Evolutionary conservation across 2,797 vertebrate species (phyloP).

Genomic region (Taenioides sp.): DNA sequence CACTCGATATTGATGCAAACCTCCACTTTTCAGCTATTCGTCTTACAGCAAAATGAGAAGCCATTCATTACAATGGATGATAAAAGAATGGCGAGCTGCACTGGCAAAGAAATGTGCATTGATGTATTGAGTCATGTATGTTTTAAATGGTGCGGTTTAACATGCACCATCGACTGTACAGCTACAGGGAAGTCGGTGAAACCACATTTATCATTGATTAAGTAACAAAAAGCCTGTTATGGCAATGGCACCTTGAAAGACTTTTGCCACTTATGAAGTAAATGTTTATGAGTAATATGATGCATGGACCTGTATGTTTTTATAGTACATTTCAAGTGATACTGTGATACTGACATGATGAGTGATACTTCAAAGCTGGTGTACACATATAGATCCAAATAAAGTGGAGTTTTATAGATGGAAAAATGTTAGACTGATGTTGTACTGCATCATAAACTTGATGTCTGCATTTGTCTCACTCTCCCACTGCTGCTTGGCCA

Average conservation of each 20-base stretch:
- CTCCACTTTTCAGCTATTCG: constrained; percentile 22
- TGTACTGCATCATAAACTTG: not conserved
- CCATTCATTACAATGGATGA: constrained; percentile 26
- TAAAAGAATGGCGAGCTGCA: constrained; percentile 7
- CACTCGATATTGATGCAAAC: constrained; percentile 31
- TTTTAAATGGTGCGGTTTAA: not conserved
- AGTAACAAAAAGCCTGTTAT: not conserved
- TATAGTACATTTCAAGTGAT: constrained; percentile 3
- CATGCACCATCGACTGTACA: constrained; percentile 7
- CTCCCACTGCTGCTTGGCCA: not conserved
- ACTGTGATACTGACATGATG: too few relatives aligned
- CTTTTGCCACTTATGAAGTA: not conserved
- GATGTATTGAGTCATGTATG: constrained; percentile 8
- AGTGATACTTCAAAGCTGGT: not conserved
- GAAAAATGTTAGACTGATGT: not conserved
- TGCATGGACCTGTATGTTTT: constrained; percentile 13
- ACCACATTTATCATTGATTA: constrained; percentile 13
- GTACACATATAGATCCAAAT: not conserved
- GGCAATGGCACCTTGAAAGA: not conserved
- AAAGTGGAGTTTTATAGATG: not conserved
- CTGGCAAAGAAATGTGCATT: constrained; percentile 1
- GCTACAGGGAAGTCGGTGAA: constrained; percentile 23
- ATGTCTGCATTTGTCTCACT: not conserved
- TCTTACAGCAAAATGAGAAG: constrained; percentile 16
- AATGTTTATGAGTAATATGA: constrained; percentile 6